Percentiles rank a stretch among this genome's conserved stretches.
phyloP scores from a whole-genome alignment of 2,113 vertebrate species.

The Dendrocopos noguchii region DNA sequence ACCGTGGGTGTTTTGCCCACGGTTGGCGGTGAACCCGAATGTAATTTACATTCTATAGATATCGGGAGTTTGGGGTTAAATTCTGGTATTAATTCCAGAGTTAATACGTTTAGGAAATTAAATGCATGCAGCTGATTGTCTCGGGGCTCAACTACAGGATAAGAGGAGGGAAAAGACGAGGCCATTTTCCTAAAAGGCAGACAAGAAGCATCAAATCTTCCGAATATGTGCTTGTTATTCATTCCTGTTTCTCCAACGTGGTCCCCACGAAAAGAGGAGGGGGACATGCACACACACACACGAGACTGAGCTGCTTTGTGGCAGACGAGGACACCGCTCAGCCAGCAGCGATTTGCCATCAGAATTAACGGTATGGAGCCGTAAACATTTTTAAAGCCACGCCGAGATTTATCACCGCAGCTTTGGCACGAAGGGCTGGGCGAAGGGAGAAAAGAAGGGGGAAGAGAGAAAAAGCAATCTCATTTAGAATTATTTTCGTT shows the following conservation, averaged over 20 bases:
- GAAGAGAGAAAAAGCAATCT: slow-evolving; percentile 1
- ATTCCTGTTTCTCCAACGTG: background rate
- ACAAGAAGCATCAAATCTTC: background rate
- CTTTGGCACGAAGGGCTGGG: background rate
- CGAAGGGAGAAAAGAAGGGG: background rate
- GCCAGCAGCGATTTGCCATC: background rate
- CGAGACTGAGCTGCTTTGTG: background rate
- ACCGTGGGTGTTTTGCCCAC: background rate
- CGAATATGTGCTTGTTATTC: background rate
- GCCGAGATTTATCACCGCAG: slow-evolving; percentile 14
- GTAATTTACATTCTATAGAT: accelerated
- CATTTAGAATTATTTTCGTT: slow-evolving; percentile 73
- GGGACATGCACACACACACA: too few species aligned
- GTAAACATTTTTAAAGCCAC: background rate
- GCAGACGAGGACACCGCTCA: background rate
- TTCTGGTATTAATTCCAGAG: background rate
- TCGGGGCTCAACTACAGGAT: background rate
- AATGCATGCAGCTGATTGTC: background rate
- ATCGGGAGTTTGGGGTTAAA: background rate
- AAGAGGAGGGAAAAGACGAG: background rate
- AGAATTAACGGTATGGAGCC: background rate
- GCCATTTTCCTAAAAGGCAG: background rate
- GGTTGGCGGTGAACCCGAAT: background rate
- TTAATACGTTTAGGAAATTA: background rate
- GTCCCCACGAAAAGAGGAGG: background rate